Conservation (phyloP, 2,113 vertebrate genomes). For the Furnarius figulus region DNA sequence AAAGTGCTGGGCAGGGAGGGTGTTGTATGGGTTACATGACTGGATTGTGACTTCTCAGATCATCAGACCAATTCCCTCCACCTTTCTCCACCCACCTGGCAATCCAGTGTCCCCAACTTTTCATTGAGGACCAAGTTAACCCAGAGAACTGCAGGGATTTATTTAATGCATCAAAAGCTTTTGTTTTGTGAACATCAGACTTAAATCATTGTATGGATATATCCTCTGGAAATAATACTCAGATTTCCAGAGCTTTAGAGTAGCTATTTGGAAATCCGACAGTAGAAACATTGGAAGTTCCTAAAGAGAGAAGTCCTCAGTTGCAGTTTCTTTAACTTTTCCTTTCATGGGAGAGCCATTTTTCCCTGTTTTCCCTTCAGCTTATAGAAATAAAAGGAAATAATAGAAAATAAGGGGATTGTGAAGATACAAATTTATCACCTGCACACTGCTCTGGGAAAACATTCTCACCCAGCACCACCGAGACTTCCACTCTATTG, state of each 20-base stretch:
- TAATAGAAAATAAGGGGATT: background rate
- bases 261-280: background rate
- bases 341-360: background rate
- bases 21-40: background rate
- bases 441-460: background rate
- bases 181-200: background rate
- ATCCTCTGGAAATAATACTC: background rate
- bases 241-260: background rate
- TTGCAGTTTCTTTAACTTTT: background rate
- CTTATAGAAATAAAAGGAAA: background rate
- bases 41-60: background rate
- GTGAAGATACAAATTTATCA: background rate
- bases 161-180: background rate
- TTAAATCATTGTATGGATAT: background rate
- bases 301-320: background rate
- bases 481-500: background rate
- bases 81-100: background rate
- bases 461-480: background rate
- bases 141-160: background rate
- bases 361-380: rapidly evolving
- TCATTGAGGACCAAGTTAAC: background rate
- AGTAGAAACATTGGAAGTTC: background rate
- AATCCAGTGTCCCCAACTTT: background rate
- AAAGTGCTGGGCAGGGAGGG: background rate
- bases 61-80: background rate